Conservation (phyloP, 1,140 invertebrate genomes). For the Drosophila elegans region DNA sequence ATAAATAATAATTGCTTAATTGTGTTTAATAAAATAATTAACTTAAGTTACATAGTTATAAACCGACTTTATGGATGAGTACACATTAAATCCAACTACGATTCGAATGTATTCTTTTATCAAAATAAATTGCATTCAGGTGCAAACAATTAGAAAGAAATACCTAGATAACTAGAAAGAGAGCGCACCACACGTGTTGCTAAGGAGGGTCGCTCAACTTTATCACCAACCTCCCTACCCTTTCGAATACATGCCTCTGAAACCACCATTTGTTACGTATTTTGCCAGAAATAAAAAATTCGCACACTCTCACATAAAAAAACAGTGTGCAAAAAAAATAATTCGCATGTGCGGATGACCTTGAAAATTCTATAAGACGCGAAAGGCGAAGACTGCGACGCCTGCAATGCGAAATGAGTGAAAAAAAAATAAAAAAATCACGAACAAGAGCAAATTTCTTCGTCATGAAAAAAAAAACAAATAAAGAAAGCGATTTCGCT, state of each 20-base stretch:
- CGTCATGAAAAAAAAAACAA: slow-evolving; percentile 21
- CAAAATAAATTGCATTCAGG: background rate
- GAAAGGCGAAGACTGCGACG: slow-evolving; percentile 19
- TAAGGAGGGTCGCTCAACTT: slow-evolving; percentile 50
- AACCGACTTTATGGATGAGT: too few species aligned
- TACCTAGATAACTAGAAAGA: slow-evolving; percentile 3
- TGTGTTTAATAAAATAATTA: too few species aligned
- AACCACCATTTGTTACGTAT: background rate
- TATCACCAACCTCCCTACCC: slow-evolving; percentile 2
- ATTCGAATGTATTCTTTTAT: too few species aligned
- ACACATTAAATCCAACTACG: too few species aligned
- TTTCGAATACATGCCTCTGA: background rate
- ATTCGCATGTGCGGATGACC: slow-evolving; percentile 44
- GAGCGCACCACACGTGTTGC: slow-evolving; percentile 33
- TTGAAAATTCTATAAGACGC: slow-evolving; percentile 45
- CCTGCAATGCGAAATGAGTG: slow-evolving; percentile 36
- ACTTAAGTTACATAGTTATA: too few species aligned
- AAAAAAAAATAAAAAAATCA: slow-evolving; percentile 16
- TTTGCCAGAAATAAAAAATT: slow-evolving; percentile 10
- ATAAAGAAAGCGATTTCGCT: slow-evolving; percentile 14
- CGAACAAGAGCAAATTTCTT: slow-evolving; percentile 22
- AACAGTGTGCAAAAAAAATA: slow-evolving; percentile 13
- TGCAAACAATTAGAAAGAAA: background rate
- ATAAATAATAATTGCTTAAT: too few species aligned
- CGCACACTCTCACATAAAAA: slow-evolving; percentile 19